These are phyloP conservation scores for Eumacrocentrus americanus DNA, from an alignment of 2,888 invertebrate genomes.

Conservation along the genomic window DNA sequence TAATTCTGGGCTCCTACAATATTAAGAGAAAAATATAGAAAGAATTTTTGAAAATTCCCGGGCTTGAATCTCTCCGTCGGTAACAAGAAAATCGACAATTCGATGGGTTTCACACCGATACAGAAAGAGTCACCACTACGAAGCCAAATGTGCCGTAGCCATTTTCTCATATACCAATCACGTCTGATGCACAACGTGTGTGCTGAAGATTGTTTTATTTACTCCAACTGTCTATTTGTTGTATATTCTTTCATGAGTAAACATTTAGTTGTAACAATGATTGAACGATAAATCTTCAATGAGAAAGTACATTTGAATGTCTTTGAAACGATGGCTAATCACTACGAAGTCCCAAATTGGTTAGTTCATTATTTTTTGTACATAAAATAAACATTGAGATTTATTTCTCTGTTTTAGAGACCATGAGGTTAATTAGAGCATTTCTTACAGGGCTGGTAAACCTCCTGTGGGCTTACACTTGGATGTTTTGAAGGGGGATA, in stretches of 20 bases:
- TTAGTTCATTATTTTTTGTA: conserved; percentile 60
- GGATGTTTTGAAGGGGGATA: conserved; percentile 96
- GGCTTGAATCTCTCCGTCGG: too few species aligned
- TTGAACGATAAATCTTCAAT: conserved; percentile 1
- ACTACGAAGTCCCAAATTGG: conserved; percentile 92
- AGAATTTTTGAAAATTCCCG: too few species aligned
- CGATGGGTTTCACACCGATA: too few species aligned
- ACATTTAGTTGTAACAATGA: not conserved
- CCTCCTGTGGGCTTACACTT: conserved; percentile 96
- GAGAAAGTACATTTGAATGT: not conserved
- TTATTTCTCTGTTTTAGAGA: not conserved
- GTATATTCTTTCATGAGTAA: too few species aligned
- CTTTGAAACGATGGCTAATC: conserved; percentile 92
- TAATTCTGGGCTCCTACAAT: too few species aligned
- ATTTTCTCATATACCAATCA: not conserved
- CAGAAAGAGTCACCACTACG: too few species aligned
- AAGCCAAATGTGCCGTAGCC: too few species aligned
- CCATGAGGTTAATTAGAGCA: not conserved
- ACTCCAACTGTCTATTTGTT: too few species aligned
- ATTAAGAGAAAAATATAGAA: too few species aligned
- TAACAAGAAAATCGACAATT: too few species aligned
- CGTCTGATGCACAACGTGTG: too few species aligned
- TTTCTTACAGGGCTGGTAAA: conserved; percentile 86
- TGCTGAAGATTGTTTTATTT: too few species aligned
- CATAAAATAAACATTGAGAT: conserved; percentile 9